Conservation (phyloP, 2,888 invertebrate species). For the Sphecodes monilicornis region DNA sequence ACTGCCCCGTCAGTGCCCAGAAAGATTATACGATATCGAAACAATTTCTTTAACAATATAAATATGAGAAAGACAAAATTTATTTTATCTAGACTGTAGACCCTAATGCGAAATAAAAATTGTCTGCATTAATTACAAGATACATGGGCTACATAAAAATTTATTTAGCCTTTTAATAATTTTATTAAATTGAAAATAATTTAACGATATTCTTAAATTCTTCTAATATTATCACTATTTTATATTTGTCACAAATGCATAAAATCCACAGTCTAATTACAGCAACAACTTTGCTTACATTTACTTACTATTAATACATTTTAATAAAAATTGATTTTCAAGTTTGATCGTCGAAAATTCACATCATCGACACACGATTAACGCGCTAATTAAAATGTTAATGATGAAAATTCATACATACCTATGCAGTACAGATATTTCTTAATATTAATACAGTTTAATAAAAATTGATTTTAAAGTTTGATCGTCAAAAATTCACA, state of each 20-base stretch:
- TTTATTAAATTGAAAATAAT: too few relatives aligned
- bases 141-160: too few relatives aligned
- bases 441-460: too few relatives aligned
- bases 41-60: neutral
- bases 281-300: neutral
- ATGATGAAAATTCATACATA: neutral
- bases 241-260: neutral
- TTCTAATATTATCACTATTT: neutral
- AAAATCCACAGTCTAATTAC: neutral
- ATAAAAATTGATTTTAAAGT: neutral
- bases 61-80: neutral
- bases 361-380: neutral
- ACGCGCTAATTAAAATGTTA: neutral
- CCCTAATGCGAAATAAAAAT: too few relatives aligned
- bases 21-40: neutral
- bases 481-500: neutral
- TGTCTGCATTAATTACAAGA: too few relatives aligned
- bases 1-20: too few relatives aligned
- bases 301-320: too few relatives aligned
- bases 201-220: too few relatives aligned
- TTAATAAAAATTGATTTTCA: neutral
- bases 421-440: neutral
- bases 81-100: neutral
- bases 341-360: neutral
- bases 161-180: too few relatives aligned